These are phyloP conservation scores for Diaprepes abbreviatus DNA, from an alignment of 2,888 invertebrate species.

Conservation along the genomic window DNA sequence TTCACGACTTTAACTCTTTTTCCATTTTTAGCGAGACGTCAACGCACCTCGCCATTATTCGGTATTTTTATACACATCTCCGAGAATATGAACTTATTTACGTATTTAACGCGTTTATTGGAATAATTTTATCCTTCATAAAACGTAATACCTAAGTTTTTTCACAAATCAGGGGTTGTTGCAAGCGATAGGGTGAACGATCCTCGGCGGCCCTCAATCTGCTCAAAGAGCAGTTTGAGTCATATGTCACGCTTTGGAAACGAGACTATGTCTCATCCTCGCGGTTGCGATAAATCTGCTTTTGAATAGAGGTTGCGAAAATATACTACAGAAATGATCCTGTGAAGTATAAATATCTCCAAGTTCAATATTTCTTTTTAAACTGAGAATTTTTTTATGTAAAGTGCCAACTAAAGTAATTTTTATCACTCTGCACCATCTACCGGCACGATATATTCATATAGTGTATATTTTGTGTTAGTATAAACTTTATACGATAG, in stretches of 20 bases:
- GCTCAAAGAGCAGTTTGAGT: constrained; percentile 46
- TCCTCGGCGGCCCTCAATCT: constrained; percentile 57
- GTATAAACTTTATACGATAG: too few relatives aligned
- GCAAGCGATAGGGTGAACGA: constrained; percentile 1
- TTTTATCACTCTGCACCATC: not conserved
- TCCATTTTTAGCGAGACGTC: too few relatives aligned
- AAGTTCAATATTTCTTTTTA: too few relatives aligned
- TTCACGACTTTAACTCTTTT: too few relatives aligned
- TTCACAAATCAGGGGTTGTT: too few relatives aligned
- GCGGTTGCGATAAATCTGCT: constrained; percentile 70
- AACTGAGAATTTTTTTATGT: not conserved
- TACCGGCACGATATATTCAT: not conserved
- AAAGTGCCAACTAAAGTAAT: not conserved
- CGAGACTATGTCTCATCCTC: constrained; percentile 73
- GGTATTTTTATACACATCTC: too few relatives aligned
- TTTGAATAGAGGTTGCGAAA: constrained; percentile 71
- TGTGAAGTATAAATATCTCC: constrained; percentile 71
- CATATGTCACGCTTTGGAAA: constrained; percentile 70
- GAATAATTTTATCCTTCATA: too few relatives aligned
- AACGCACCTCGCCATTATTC: too few relatives aligned
- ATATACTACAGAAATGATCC: constrained; percentile 79
- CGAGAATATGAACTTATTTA: too few relatives aligned
- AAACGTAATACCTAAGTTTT: too few relatives aligned
- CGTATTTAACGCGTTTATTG: too few relatives aligned
- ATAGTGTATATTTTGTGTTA: too few relatives aligned